phyloP scores from a whole-genome alignment of 2,797 vertebrate species.

The Spinibarbus caldwelli region DNA sequence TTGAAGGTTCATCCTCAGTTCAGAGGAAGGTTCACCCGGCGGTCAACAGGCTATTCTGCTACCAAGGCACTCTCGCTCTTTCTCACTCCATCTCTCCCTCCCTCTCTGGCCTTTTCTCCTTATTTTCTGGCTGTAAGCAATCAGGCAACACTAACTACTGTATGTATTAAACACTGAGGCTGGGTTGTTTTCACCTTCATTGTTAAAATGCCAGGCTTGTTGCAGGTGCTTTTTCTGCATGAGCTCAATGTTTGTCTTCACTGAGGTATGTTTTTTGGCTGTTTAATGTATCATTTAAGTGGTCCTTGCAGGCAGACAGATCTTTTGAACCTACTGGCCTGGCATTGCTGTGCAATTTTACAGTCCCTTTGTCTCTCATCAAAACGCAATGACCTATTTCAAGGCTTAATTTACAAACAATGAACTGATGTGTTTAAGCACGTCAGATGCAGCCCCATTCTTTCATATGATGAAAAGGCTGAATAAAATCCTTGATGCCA shows the following conservation, averaged over 20 bases:
- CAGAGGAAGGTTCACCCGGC: slow-evolving; percentile 78
- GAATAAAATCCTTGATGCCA: not conserved
- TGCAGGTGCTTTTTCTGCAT: slow-evolving; percentile 8
- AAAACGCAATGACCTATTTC: slow-evolving; percentile 34
- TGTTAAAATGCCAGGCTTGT: slow-evolving; percentile 11
- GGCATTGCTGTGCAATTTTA: slow-evolving; percentile 17
- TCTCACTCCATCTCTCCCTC: slow-evolving; percentile 54
- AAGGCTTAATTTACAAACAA: slow-evolving; percentile 30
- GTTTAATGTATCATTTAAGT: not conserved
- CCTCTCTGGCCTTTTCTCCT: slow-evolving; percentile 56
- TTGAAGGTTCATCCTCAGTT: slow-evolving; percentile 84
- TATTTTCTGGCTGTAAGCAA: slow-evolving; percentile 50
- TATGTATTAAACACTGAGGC: slow-evolving; percentile 55
- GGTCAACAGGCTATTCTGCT: slow-evolving; percentile 75
- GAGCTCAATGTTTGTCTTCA: not conserved
- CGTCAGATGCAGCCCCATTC: slow-evolving; percentile 2
- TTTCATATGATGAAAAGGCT: not conserved
- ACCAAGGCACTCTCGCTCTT: slow-evolving; percentile 63
- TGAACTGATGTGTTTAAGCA: slow-evolving; percentile 7
- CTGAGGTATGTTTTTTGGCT: not conserved
- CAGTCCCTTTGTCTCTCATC: slow-evolving; percentile 10
- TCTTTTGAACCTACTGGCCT: not conserved
- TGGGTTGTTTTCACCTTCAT: slow-evolving; percentile 43
- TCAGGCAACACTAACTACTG: slow-evolving; percentile 54
- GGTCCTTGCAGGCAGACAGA: not conserved